Evolutionary conservation across 2,888 invertebrate species (phyloP).

Genomic region (Pachliopta kotzebuea): DNA sequence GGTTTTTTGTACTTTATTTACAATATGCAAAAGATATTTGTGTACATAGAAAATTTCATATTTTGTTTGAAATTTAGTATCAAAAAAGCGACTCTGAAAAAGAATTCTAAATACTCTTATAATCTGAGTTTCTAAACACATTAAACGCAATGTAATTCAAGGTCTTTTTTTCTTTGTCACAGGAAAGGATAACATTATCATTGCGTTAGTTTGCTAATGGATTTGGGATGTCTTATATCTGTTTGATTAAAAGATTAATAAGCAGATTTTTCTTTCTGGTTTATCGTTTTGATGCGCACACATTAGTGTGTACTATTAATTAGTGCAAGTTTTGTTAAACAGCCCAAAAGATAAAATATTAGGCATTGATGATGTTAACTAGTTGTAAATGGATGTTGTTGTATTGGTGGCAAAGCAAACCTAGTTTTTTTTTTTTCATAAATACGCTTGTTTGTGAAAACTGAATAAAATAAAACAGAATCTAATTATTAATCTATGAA

Average conservation of each 20-base stretch:
- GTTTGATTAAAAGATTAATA: conserved; percentile 15
- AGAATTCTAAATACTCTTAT: neutral
- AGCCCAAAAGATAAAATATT: neutral
- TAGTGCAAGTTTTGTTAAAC: neutral
- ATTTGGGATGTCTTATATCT: conserved; percentile 10
- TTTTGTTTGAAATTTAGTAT: too few relatives aligned
- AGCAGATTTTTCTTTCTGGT: neutral
- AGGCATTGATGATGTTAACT: neutral
- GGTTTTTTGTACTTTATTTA: too few relatives aligned
- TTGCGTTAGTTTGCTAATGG: conserved; percentile 15
- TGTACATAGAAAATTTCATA: too few relatives aligned
- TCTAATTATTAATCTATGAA: too few relatives aligned
- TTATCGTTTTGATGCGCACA: neutral
- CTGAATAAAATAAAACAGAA: too few relatives aligned
- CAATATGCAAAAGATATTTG: too few relatives aligned
- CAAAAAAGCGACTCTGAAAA: too few relatives aligned
- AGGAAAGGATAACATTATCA: conserved; percentile 20
- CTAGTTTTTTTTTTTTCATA: too few relatives aligned
- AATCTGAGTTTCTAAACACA: neutral
- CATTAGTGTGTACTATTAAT: too few relatives aligned
- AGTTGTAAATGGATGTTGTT: too few relatives aligned
- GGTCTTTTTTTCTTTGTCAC: neutral
- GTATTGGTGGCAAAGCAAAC: too few relatives aligned
- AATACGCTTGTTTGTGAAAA: too few relatives aligned
- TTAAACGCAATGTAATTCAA: conserved; percentile 7